These are phyloP conservation scores for Neoseiulus cucumeris DNA, from an alignment of 1,140 invertebrate genomes.

Conservation along the genomic window DNA sequence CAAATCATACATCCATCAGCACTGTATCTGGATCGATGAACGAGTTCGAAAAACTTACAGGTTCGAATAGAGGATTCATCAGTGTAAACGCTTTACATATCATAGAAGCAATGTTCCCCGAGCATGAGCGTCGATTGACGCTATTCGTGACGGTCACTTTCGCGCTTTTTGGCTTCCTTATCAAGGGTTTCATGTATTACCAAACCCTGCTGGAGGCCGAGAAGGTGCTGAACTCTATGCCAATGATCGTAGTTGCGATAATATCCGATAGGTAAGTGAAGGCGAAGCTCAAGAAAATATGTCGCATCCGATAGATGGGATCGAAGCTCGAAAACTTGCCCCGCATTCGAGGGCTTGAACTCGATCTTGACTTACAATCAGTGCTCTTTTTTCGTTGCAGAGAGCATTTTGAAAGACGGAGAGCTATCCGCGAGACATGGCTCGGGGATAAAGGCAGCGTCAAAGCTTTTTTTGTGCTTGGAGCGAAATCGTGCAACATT, in stretches of 20 bases:
- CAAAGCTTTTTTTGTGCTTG: neutral
- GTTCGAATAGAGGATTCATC: too few relatives aligned
- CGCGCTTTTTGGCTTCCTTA: neutral
- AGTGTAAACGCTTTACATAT: too few relatives aligned
- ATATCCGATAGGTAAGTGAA: neutral
- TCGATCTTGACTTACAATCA: neutral
- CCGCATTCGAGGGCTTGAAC: neutral
- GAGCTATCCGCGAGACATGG: neutral
- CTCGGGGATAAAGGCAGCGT: neutral
- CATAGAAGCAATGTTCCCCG: neutral
- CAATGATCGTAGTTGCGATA: neutral
- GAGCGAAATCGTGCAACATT: neutral
- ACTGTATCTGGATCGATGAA: too few relatives aligned
- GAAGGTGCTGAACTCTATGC: neutral
- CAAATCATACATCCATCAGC: too few relatives aligned
- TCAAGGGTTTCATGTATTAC: constrained; percentile 11
- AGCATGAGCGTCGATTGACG: constrained; percentile 6
- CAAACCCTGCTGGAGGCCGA: constrained; percentile 7
- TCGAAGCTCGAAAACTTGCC: neutral
- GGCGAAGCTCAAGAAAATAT: neutral
- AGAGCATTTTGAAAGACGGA: neutral
- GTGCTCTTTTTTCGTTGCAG: neutral
- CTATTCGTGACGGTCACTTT: constrained; percentile 1
- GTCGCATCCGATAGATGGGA: neutral
- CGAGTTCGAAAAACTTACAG: too few relatives aligned